phyloP scores from a whole-genome alignment of 2,113 vertebrate species.

The Notiomystis cincta region DNA sequence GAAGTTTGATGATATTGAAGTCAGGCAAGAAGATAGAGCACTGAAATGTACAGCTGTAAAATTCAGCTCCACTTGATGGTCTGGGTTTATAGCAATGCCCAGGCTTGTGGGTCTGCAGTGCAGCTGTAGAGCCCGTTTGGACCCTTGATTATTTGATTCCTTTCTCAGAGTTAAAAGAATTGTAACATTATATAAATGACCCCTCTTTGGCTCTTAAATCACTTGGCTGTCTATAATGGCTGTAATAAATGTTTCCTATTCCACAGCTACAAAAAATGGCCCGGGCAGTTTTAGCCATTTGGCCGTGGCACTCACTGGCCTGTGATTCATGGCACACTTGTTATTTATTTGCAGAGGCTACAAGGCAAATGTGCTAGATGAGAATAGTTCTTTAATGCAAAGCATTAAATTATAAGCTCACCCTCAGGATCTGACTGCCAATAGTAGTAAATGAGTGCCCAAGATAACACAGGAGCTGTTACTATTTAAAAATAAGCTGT shows the following conservation, averaged over 20 bases:
- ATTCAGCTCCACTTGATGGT: background rate
- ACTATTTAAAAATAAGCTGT: constrained; percentile 10
- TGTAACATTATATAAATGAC: constrained; percentile 2
- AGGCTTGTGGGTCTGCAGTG: background rate
- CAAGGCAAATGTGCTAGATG: constrained; percentile 50
- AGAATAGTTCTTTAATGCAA: constrained; percentile 63
- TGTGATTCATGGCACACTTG: constrained; percentile 21
- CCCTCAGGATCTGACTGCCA: constrained; percentile 59
- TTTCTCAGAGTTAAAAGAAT: background rate
- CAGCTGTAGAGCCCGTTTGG: background rate
- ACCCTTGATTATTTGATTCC: constrained; percentile 10
- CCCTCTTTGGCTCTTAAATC: constrained; percentile 37
- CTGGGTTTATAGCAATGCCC: background rate
- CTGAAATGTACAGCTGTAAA: background rate
- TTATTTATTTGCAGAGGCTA: constrained; percentile 63
- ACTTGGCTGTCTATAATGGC: constrained; percentile 15
- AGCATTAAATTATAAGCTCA: constrained; percentile 67
- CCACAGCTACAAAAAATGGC: background rate
- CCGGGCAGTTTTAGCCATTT: background rate
- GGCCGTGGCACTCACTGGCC: background rate
- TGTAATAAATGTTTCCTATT: constrained; percentile 41
- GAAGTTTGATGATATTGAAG: background rate
- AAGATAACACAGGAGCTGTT: constrained; percentile 7
- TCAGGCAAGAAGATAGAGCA: background rate
- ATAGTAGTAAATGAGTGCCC: constrained; percentile 35